Conservation (phyloP, 2,888 invertebrate genomes). For the Leptinotarsa peninsularis region DNA sequence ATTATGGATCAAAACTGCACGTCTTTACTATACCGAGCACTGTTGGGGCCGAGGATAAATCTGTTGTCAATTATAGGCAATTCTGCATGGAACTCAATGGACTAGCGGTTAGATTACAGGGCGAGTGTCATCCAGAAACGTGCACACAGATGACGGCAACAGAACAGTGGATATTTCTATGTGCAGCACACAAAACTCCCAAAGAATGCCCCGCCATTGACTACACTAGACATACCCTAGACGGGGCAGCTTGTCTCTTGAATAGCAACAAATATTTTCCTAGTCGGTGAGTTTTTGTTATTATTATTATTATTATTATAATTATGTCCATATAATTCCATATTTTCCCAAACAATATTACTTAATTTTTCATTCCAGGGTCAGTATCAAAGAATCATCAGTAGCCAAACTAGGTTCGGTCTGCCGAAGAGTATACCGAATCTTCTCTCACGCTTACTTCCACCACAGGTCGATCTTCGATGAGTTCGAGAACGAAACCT, state of each 20-base stretch:
- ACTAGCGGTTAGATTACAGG: conserved; percentile 95
- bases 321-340: background rate
- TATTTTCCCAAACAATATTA: background rate
- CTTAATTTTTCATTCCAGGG: conserved; percentile 71
- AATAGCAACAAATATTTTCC: conserved; percentile 99
- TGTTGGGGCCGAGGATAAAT: background rate
- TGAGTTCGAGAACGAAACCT: conserved; percentile 97
- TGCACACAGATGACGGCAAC: conserved; percentile 99
- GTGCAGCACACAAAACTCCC: conserved; percentile 99
- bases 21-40: too few relatives aligned
- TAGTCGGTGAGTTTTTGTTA: conserved; percentile 79
- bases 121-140: conserved; percentile 95
- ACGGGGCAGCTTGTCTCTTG: conserved; percentile 97
- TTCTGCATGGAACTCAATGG: conserved; percentile 99
- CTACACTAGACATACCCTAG: conserved; percentile 97
- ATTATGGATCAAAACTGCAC: too few relatives aligned
- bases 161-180: conserved; percentile 99
- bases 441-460: conserved; percentile 99
- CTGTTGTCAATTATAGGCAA: conserved; percentile 74
- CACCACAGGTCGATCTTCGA: conserved; percentile 98
- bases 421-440: conserved; percentile 97
- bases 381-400: conserved; percentile 98
- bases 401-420: conserved; percentile 98
- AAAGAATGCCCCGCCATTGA: conserved; percentile 99
- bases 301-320: background rate